Evolutionary conservation across 2,797 vertebrate species (phyloP).

Genomic region (Scyliorhinus canicula): DNA sequence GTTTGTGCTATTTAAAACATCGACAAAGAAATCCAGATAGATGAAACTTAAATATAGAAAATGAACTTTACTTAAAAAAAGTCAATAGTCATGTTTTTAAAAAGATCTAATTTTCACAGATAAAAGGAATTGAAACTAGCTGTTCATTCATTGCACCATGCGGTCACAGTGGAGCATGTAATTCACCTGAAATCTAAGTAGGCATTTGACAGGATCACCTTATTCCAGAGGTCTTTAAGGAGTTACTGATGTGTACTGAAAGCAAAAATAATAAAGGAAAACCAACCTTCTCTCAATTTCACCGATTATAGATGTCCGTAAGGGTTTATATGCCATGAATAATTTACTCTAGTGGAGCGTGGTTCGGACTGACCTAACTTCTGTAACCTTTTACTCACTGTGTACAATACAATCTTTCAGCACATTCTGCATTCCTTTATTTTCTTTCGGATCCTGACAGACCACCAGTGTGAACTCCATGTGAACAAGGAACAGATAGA

Average conservation of each 20-base stretch:
- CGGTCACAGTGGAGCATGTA: conserved; percentile 43
- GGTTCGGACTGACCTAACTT: conserved; percentile 41
- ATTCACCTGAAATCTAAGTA: conserved; percentile 45
- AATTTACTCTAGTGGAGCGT: conserved; percentile 29
- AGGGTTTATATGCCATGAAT: conserved; percentile 43
- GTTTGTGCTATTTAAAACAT: background rate
- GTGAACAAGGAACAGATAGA: conserved; percentile 44
- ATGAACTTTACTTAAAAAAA: background rate
- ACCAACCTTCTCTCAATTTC: conserved; percentile 48
- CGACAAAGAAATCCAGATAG: background rate
- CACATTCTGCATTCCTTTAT: conserved; percentile 42
- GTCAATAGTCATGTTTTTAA: background rate
- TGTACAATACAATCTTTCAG: conserved; percentile 40
- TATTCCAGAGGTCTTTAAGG: conserved; percentile 44
- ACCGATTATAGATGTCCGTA: conserved; percentile 43
- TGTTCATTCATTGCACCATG: conserved; percentile 42
- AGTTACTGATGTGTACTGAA: conserved; percentile 41
- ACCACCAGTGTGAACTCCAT: conserved; percentile 42
- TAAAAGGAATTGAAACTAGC: conserved; percentile 14
- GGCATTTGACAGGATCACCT: conserved; percentile 42
- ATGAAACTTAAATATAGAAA: conserved; percentile 8
- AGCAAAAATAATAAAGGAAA: conserved; percentile 46
- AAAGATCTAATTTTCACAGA: background rate
- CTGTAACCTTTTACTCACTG: conserved; percentile 42
- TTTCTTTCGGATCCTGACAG: conserved; percentile 42